These are phyloP conservation scores for Sorex maritimensis DNA, from an alignment of 2,797 vertebrate species.

Conservation along the genomic window DNA sequence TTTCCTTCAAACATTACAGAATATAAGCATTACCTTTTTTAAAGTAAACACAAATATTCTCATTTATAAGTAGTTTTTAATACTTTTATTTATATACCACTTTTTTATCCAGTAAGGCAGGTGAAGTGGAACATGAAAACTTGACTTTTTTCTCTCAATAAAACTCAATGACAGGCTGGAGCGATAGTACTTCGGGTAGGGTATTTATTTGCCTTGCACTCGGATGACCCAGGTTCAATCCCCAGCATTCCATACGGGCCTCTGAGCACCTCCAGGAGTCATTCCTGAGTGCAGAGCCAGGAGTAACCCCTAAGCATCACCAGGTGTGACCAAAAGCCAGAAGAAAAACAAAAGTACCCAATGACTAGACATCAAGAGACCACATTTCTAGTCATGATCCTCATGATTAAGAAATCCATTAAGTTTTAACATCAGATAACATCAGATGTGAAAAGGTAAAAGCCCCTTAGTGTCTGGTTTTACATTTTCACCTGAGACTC, in stretches of 20 bases:
- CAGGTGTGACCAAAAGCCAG: too few relatives aligned
- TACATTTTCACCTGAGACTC: neutral
- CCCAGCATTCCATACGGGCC: too few relatives aligned
- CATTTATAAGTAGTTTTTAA: constrained; percentile 69
- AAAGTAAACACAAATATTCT: constrained; percentile 61
- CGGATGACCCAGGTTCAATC: too few relatives aligned
- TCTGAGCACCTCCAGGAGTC: too few relatives aligned
- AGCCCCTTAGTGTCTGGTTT: constrained; percentile 58
- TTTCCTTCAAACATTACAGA: constrained; percentile 12
- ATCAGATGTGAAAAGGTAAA: constrained; percentile 68
- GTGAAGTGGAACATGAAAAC: too few relatives aligned
- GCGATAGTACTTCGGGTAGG: neutral
- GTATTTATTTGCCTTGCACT: too few relatives aligned
- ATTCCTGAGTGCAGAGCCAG: too few relatives aligned
- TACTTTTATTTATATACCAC: constrained; percentile 48
- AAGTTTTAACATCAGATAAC: constrained; percentile 61
- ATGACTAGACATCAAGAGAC: constrained; percentile 25
- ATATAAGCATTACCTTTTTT: constrained; percentile 45
- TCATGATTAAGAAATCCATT: constrained; percentile 33
- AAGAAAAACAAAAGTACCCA: constrained; percentile 2
- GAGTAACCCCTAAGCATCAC: too few relatives aligned
- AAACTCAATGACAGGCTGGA: too few relatives aligned
- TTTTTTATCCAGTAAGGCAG: neutral
- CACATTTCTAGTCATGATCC: constrained; percentile 56
- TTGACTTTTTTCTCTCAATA: too few relatives aligned